phyloP scores from a whole-genome alignment of 2,888 invertebrate genomes.

The Horisme vitalbata region DNA sequence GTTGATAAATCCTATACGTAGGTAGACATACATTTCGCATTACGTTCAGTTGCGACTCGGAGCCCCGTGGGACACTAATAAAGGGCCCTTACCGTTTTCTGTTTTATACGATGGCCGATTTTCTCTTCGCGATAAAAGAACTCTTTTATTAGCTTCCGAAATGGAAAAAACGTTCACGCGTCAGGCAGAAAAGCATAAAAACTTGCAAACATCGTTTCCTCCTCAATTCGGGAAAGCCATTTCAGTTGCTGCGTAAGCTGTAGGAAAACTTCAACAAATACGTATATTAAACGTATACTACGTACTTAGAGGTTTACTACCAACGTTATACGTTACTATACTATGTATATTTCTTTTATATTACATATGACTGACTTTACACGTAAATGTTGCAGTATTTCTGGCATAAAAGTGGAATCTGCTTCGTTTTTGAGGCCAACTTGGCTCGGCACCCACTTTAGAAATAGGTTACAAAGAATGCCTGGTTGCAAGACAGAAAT shows the following conservation, averaged over 20 bases:
- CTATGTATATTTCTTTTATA: no score
- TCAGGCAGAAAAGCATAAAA: conserved; percentile 26
- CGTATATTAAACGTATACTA: no score
- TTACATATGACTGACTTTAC: background rate
- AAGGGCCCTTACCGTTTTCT: conserved; percentile 37
- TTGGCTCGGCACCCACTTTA: conserved; percentile 28
- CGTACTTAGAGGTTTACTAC: no score
- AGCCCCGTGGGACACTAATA: conserved; percentile 39
- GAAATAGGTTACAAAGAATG: conserved; percentile 30
- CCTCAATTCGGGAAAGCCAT: conserved; percentile 6
- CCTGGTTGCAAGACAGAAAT: background rate
- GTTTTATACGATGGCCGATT: conserved; percentile 37
- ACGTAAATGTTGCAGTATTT: conserved; percentile 12
- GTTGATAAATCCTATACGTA: conserved; percentile 24
- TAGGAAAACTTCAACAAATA: background rate
- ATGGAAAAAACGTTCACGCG: conserved; percentile 30
- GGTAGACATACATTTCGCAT: conserved; percentile 32
- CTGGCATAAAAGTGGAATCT: conserved; percentile 12
- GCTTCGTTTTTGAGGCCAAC: conserved; percentile 18
- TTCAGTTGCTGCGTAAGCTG: background rate
- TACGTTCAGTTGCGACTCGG: conserved; percentile 20
- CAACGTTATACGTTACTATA: no score
- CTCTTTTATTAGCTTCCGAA: conserved; percentile 40
- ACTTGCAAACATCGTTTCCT: conserved; percentile 17
- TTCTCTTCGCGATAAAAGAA: conserved; percentile 44